Base-by-base conservation (phyloP, 2,113 vertebrate genomes). In the Ammodytes dubius region DNA sequence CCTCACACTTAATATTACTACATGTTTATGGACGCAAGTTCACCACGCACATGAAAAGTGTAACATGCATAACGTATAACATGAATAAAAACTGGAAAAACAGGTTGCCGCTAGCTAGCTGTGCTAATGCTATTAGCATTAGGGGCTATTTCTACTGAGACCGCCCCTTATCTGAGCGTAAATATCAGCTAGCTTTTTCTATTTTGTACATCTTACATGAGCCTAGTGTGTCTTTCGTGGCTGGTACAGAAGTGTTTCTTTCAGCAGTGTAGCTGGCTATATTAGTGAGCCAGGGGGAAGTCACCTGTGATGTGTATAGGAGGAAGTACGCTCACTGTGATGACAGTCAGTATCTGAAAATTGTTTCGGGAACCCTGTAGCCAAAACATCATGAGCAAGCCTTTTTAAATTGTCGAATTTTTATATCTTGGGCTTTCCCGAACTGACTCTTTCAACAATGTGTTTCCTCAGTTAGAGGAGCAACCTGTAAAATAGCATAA, bases 41-140 rank as follows among this genome's bases (percentile, higher is more conserved):
- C 58, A n/a, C 15, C 63, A 9, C 7, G 13, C 9, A 47, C 10
- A 6, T 66, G 17, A 43, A 59, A 72, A 72, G 7, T 3, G 47
- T 8, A 8, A 0, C 46, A 3, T 69, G 43, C 11, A 59, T 63
- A 42, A 27, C 27, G 27, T 27, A 27, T 27, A 27, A 27, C 45
- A 10, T 52, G 11, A 59, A 19, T 14, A 39, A 14, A 69, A 81
- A 83, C 43, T 27, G 68, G 69, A 82, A 81, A 71, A 90, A 87
- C 86, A 63, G 83, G 81, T 90, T 92, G 92, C 87, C 91, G 89
- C 88, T 92, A 90, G 87, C 89, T 72, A 60, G 49, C 46, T 37
- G 9, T 84, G 92, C 90, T 92, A 94, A 75, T 5, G 65, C 69
- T 85, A 79, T 74, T 91, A 89, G 86, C 89, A 61, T 37, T 6